Evolutionary conservation across 2,888 invertebrate species (phyloP).

Genomic region (Pammene fasciana): DNA sequence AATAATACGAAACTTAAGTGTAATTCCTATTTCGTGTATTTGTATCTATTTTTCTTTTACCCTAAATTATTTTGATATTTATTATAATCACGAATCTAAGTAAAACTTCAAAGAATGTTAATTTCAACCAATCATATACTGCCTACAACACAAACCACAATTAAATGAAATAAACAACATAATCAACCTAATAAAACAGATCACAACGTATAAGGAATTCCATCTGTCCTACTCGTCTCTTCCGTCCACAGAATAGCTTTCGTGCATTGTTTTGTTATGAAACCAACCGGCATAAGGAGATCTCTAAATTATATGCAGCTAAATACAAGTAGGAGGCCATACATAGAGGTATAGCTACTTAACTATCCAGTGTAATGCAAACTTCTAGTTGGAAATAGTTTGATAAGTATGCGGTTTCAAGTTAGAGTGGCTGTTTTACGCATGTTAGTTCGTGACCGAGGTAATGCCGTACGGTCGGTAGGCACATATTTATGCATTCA

Average conservation of each 20-base stretch:
- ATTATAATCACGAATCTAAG: not conserved
- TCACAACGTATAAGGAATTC: constrained; percentile 41
- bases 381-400: not conserved
- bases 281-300: constrained; percentile 25
- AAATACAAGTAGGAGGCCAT: constrained; percentile 30
- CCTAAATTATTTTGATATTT: constrained; percentile 3
- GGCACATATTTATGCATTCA: constrained; percentile 75
- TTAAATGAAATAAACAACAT: constrained; percentile 34
- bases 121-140: constrained; percentile 3
- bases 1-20: too few species aligned
- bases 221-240: constrained; percentile 42
- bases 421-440: constrained; percentile 51
- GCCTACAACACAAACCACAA: constrained; percentile 17
- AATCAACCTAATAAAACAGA: constrained; percentile 35
- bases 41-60: not conserved
- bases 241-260: constrained; percentile 45
- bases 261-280: constrained; percentile 46
- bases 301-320: constrained; percentile 33
- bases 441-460: constrained; percentile 65
- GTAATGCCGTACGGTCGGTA: constrained; percentile 60
- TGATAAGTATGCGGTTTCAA: constrained; percentile 21
- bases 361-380: constrained; percentile 14
- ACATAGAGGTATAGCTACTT: constrained; percentile 14
- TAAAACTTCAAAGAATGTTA: constrained; percentile 20
- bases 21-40: too few species aligned